Evolutionary conservation across 30 jellyfish, hydroid and myxozoan genomes (phyloP).

Genomic region (Morbakka virulenta): DNA sequence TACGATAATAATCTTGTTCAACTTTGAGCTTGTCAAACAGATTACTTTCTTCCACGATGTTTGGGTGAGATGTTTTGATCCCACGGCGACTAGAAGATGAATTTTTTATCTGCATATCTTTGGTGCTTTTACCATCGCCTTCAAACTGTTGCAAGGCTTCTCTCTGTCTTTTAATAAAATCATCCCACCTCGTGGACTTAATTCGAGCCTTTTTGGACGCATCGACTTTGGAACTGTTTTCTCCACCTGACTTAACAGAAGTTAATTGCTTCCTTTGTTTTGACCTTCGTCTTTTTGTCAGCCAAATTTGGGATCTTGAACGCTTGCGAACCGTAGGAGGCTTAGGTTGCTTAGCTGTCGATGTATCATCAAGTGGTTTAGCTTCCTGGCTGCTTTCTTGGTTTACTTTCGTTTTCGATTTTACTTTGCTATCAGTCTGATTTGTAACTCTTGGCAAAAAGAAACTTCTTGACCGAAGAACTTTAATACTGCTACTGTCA

Average conservation of each 20-base stretch:
- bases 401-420: too few species aligned
- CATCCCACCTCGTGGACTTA: not conserved
- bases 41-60: not conserved
- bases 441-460: not conserved
- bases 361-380: not conserved
- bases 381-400: not conserved
- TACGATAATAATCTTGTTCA: not conserved
- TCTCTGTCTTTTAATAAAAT: not conserved
- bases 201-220: not conserved
- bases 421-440: not conserved
- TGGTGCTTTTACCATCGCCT: not conserved
- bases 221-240: not conserved
- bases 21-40: not conserved
- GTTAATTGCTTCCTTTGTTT: not conserved
- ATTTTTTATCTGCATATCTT: not conserved
- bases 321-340: not conserved
- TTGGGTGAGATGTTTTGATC: not conserved
- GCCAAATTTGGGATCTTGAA: not conserved
- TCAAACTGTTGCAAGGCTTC: not conserved
- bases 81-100: not conserved
- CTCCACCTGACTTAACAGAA: not conserved
- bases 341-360: not conserved
- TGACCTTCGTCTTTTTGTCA: not conserved
- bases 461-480: not conserved
- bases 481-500: not conserved